phyloP scores from a whole-genome alignment of 2,888 invertebrate species.

The Clivina fossor region DNA sequence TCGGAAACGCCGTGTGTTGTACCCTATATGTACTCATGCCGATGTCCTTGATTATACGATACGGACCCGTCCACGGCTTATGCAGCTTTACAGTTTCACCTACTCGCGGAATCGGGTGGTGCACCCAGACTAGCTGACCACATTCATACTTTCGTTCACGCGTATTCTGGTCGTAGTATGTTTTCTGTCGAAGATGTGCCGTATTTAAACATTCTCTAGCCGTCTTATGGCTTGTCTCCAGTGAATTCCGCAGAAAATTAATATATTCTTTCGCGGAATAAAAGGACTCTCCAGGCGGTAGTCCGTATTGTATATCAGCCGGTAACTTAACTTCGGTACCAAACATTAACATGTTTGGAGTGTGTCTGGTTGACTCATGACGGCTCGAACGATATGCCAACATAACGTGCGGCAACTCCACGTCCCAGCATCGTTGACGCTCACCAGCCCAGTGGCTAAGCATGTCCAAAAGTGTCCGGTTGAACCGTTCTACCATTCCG shows the following conservation, averaged over 20 bases:
- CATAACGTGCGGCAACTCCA: slow-evolving; percentile 1
- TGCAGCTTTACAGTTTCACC: neutral
- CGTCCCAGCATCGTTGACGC: slow-evolving; percentile 2
- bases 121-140: too few species aligned
- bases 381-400: slow-evolving; percentile 3
- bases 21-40: neutral
- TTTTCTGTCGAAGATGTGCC: slow-evolving; percentile 1
- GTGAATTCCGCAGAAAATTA: neutral
- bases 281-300: slow-evolving; percentile 2
- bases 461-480: slow-evolving; percentile 32
- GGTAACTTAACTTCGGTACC: neutral
- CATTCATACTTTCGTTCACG: neutral
- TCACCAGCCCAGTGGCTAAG: neutral
- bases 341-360: slow-evolving; percentile 1
- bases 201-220: neutral
- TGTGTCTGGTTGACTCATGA: slow-evolving; percentile 1
- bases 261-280: neutral
- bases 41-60: neutral
- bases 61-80: neutral
- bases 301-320: slow-evolving; percentile 1
- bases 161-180: neutral
- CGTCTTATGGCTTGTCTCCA: neutral
- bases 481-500: slow-evolving; percentile 38
- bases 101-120: neutral
- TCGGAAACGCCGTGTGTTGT: neutral